Evolutionary conservation across 2,888 invertebrate species (phyloP), one percentile per base, ranked within the genome.

Genomic region (Caenorhabditis sulstoni): DNA sequence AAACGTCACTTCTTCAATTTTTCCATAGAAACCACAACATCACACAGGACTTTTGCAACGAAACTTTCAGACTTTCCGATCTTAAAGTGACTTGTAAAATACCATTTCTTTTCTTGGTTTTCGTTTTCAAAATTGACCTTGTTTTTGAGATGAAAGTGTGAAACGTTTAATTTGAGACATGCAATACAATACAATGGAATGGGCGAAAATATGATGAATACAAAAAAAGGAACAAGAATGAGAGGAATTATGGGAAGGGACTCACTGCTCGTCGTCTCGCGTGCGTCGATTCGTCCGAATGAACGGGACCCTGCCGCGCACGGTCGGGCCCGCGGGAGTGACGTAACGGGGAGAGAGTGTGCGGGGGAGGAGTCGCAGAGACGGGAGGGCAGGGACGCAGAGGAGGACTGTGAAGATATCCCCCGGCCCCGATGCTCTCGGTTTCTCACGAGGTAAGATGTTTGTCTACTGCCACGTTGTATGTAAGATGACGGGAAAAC

Each of bases 251-350:
- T 29, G 29, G 29, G 41, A 41, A 41, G 52, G 52, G 29, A 52
- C 52, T 52, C 52, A 52, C 52, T 8, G 52, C 29, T 29, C 52
- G 52, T 29, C 52, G 52, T 29, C 29, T 29, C 29, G 4, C 4
- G 3, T 7, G 29, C 29, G 29, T 29, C 7, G 29, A 29, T 29
- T 29, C 29, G 29, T 29, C 29, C 29, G 29, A 29, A 29, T 29
- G 29, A 29, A 7, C 29, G 29, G 29, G 29, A 29, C 29, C 29
- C 3, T 29, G 3, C 29, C 7, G 29, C 29, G 29, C 29, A 29
- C 29, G 29, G 29, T 29, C 29, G 29, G 29, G 29, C 7, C 29
- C 29, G 3, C 7, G 4, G 29, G 29, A 29, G 29, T 29, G 3
- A 29, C 29, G 29, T 7, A 29, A 29, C 29, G 29, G 29, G 4